Evolutionary conservation across 2,888 invertebrate genomes (phyloP).

Genomic region (Clitarchus hookeri): DNA sequence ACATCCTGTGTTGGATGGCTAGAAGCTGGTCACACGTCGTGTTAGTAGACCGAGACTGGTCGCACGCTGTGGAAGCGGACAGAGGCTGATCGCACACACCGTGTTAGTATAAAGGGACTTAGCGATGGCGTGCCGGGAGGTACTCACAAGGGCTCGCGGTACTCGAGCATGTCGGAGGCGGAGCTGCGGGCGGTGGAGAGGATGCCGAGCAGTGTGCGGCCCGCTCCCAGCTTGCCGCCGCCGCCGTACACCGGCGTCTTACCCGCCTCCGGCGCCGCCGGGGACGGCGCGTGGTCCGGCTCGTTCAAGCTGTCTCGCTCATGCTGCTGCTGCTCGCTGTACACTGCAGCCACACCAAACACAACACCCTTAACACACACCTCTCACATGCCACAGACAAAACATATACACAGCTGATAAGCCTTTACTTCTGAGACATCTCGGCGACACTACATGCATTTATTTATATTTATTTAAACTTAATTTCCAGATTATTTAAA

Average conservation of each 20-base stretch:
- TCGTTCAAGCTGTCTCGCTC: conserved; percentile 59
- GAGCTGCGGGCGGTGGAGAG: conserved; percentile 43
- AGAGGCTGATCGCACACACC: not conserved
- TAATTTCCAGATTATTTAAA: too few relatives aligned
- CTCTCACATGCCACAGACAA: too few relatives aligned
- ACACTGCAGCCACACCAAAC: conserved; percentile 48
- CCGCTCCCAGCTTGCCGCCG: conserved; percentile 45
- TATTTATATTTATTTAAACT: too few relatives aligned
- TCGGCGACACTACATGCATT: too few relatives aligned
- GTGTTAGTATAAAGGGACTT: not conserved
- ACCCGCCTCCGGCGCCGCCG: conserved; percentile 24
- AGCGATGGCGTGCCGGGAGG: not conserved
- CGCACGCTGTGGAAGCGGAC: too few relatives aligned
- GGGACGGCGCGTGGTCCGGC: conserved; percentile 45
- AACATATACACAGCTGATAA: too few relatives aligned
- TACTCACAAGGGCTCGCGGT: conserved; percentile 56
- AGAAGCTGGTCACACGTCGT: too few relatives aligned
- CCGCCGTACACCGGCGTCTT: not conserved
- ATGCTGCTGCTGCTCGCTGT: conserved; percentile 56
- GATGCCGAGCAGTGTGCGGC: conserved; percentile 45
- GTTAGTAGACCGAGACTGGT: too few relatives aligned
- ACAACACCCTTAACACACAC: too few relatives aligned
- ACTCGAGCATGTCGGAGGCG: conserved; percentile 51
- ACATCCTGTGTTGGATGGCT: too few relatives aligned
- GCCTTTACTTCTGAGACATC: too few relatives aligned